Percentiles rank a stretch among this genome's conserved stretches.
Conservation (phyloP, 2,113 vertebrate species). For the Nothobranchius kuhntae region DNA sequence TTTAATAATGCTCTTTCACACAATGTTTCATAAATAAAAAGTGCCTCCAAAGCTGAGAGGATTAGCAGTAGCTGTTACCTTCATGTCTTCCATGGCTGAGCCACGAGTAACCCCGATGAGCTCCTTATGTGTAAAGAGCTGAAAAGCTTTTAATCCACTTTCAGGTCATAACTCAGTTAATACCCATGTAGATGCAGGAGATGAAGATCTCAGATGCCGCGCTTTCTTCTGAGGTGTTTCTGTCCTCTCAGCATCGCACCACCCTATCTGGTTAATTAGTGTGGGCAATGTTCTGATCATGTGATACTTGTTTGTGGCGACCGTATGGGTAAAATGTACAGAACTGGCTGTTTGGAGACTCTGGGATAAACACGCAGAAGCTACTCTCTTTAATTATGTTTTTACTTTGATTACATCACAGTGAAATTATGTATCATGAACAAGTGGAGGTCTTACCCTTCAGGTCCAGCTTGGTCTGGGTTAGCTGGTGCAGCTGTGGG, state of each 20-base stretch:
- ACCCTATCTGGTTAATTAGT: constrained; percentile 58
- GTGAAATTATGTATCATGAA: too few species aligned
- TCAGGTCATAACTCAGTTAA: constrained; percentile 55
- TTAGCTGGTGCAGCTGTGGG: constrained; percentile 34
- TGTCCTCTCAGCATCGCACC: constrained; percentile 11
- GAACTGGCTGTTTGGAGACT: too few species aligned
- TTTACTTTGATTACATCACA: neutral
- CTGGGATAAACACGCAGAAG: constrained; percentile 13
- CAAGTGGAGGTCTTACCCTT: constrained; percentile 45
- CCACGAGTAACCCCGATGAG: constrained; percentile 51
- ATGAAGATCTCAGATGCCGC: constrained; percentile 47
- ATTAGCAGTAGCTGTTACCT: constrained; percentile 24
- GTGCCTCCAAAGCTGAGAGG: constrained; percentile 10
- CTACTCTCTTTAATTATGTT: constrained; percentile 13
- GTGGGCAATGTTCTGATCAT: constrained; percentile 48
- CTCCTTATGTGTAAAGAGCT: constrained; percentile 66
- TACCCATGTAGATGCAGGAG: constrained; percentile 49
- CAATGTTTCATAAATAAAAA: neutral
- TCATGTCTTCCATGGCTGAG: constrained; percentile 20
- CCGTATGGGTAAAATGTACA: constrained; percentile 2
- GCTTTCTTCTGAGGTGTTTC: constrained; percentile 34
- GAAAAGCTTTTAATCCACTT: constrained; percentile 79
- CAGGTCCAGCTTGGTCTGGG: constrained; percentile 31
- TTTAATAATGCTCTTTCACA: neutral
- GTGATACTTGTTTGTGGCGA: constrained; percentile 36